phyloP scores from a whole-genome alignment of 2,113 vertebrate genomes.

The Octodon degus region DNA sequence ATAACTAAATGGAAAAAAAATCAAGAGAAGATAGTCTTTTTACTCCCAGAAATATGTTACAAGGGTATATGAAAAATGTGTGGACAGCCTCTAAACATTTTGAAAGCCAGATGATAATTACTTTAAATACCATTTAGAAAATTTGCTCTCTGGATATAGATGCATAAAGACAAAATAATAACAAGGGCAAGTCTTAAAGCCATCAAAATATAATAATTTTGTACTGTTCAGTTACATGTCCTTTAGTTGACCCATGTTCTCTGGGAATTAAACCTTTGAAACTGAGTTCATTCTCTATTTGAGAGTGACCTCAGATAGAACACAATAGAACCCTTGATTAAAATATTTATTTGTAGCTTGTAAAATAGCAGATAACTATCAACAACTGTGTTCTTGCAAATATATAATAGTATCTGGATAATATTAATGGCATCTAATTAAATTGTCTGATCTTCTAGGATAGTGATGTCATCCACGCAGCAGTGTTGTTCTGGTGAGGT shows the following conservation, averaged over 20 bases:
- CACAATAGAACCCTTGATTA: neutral
- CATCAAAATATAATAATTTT: neutral
- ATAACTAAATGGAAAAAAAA: neutral
- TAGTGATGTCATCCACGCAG: too few species aligned
- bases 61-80: neutral
- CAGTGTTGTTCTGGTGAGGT: neutral
- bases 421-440: neutral
- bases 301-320: neutral
- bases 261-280: neutral
- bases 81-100: neutral
- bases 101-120: neutral
- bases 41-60: neutral
- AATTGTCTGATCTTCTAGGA: neutral
- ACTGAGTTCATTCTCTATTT: constrained; percentile 5
- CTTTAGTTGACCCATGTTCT: constrained; percentile 28
- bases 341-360: neutral
- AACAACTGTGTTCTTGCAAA: neutral
- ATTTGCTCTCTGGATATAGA: neutral
- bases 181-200: neutral
- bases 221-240: neutral
- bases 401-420: neutral
- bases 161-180: neutral
- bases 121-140: neutral
- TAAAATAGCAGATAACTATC: neutral
- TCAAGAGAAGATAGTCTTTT: neutral